These are phyloP conservation scores for Prosopocoilus inquinatus DNA, from an alignment of 2,888 invertebrate genomes.

Conservation along the genomic window DNA sequence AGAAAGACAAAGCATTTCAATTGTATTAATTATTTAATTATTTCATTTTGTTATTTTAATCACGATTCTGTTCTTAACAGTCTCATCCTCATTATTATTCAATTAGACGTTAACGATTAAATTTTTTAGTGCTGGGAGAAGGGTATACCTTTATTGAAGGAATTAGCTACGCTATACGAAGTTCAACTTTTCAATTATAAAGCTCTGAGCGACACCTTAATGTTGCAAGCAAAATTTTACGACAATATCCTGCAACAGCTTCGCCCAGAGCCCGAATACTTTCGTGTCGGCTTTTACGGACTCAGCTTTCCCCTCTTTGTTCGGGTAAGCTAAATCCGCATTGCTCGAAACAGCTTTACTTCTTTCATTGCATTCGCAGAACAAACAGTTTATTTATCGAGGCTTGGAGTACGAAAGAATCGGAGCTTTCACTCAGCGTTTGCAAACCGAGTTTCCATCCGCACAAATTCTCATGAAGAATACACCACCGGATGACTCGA, in stretches of 20 bases:
- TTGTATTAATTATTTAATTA: too few species aligned
- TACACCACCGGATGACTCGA: conserved; percentile 84
- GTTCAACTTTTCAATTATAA: conserved; percentile 83
- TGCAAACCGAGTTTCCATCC: conserved; percentile 91
- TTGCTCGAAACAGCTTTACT: neutral
- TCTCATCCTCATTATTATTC: too few species aligned
- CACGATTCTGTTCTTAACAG: too few species aligned
- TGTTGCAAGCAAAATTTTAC: conserved; percentile 85
- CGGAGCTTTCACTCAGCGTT: conserved; percentile 87
- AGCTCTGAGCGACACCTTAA: conserved; percentile 79
- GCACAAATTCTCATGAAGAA: conserved; percentile 93
- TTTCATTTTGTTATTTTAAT: too few species aligned
- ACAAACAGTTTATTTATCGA: conserved; percentile 92
- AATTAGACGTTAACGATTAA: too few species aligned
- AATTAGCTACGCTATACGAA: conserved; percentile 84
- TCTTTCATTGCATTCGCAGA: conserved; percentile 55
- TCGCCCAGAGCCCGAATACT: conserved; percentile 92
- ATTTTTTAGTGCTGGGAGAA: conserved; percentile 84
- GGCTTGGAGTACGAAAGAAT: conserved; percentile 94
- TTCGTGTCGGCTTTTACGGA: conserved; percentile 93
- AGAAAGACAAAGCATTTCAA: too few species aligned
- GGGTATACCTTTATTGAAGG: conserved; percentile 88
- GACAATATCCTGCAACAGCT: conserved; percentile 87
- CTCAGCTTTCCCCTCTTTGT: conserved; percentile 92
- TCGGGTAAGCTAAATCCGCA: conserved; percentile 63